phyloP scores from a whole-genome alignment of 2,113 vertebrate species.

The Hassar affinis region DNA sequence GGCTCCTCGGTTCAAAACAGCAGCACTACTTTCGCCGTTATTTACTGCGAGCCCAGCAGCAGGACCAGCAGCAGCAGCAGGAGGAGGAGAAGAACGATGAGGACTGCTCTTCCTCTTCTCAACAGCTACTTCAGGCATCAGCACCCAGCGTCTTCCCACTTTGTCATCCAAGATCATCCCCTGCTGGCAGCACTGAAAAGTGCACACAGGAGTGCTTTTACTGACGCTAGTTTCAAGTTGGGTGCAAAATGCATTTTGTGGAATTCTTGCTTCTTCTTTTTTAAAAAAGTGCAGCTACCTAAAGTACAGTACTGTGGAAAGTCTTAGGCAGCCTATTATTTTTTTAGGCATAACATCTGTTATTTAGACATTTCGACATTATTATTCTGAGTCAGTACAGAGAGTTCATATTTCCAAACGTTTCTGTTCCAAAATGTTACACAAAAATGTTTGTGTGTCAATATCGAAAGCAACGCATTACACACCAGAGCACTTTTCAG shows the following conservation, averaged over 20 bases:
- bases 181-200: constrained; percentile 63
- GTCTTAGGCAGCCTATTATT: too few species aligned
- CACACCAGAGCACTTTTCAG: too few species aligned
- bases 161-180: constrained; percentile 59
- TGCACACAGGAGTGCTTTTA: constrained; percentile 5
- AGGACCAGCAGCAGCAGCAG: constrained; percentile 1
- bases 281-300: too few species aligned
- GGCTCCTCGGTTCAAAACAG: constrained; percentile 48
- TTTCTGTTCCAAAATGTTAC: too few species aligned
- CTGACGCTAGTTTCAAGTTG: neutral
- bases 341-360: too few species aligned
- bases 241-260: neutral
- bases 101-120: constrained; percentile 44
- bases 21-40: constrained; percentile 61
- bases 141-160: neutral
- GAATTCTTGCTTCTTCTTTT: neutral
- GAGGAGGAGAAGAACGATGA: constrained; percentile 12
- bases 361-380: too few species aligned
- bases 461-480: too few species aligned
- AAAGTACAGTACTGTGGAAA: too few species aligned
- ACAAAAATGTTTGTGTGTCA: too few species aligned
- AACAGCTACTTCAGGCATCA: constrained; percentile 17
- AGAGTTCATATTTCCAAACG: too few species aligned
- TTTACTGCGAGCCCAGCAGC: constrained; percentile 50
- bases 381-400: too few species aligned